Evolutionary conservation across 1,140 invertebrate genomes (phyloP).

Genomic region (Drosophila willistoni): DNA sequence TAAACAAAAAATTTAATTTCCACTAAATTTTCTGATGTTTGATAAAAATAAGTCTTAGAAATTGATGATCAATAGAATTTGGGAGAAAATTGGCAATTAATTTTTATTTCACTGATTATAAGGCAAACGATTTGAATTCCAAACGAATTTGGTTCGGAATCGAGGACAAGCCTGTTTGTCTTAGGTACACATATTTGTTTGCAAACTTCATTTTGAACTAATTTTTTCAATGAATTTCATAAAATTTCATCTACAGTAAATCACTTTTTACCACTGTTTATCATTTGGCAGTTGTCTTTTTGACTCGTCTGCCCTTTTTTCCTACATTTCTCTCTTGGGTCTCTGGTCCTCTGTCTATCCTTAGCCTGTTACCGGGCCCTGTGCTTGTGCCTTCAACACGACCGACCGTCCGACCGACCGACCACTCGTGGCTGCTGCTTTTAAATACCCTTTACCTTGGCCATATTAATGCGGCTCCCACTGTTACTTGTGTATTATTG

Average conservation of each 20-base stretch:
- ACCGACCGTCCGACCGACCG: background rate
- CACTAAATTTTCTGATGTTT: too few relatives aligned
- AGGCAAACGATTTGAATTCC: too few relatives aligned
- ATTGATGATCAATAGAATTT: too few relatives aligned
- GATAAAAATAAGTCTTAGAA: too few relatives aligned
- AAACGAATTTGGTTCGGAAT: too few relatives aligned
- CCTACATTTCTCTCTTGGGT: conserved; percentile 6
- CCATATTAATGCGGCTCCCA: conserved; percentile 79
- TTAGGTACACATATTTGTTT: too few relatives aligned
- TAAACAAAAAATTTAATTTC: too few relatives aligned
- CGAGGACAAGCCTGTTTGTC: too few relatives aligned
- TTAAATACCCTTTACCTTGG: conserved; percentile 82
- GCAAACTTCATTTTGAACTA: too few relatives aligned
- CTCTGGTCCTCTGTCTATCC: conserved; percentile 8
- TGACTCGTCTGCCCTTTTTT: conserved; percentile 46
- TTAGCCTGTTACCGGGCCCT: background rate
- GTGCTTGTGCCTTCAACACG: conserved; percentile 27
- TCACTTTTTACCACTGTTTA: conserved; percentile 23
- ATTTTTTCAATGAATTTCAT: background rate
- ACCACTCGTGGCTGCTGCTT: conserved; percentile 60
- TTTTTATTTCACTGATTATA: too few relatives aligned
- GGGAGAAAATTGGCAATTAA: too few relatives aligned
- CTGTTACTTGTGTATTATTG: conserved; percentile 71
- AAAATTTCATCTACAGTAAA: too few relatives aligned
- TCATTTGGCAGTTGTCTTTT: conserved; percentile 52